These are phyloP conservation scores for Halichoerus grypus DNA, from an alignment of 2,113 vertebrate genomes.

Conservation along the genomic window DNA sequence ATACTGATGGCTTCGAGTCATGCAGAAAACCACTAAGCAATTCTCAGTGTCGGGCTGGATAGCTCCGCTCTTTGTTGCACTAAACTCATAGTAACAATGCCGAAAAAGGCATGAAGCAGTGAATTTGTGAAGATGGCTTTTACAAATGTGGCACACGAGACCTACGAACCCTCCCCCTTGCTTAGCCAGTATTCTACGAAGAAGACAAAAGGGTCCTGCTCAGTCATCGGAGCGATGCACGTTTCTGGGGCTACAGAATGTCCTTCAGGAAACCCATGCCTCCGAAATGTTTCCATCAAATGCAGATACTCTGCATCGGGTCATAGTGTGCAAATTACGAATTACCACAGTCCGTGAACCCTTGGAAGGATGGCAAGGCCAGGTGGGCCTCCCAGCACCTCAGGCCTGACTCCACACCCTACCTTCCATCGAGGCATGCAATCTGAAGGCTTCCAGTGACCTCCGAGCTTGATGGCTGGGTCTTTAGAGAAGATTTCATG, in stretches of 20 bases:
- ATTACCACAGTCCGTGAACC: background rate
- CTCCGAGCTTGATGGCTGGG: slow-evolving; percentile 89
- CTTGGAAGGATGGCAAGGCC: background rate
- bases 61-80: background rate
- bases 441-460: slow-evolving; percentile 96
- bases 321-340: background rate
- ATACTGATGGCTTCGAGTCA: background rate
- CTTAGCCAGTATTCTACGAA: background rate
- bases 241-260: background rate
- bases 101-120: background rate
- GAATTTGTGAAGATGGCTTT: background rate
- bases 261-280: background rate
- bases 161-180: fast-evolving
- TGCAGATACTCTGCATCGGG: background rate
- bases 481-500: slow-evolving; percentile 91
- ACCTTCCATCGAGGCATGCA: slow-evolving; percentile 98
- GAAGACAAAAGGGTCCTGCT: background rate
- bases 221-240: background rate
- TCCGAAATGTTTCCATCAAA: background rate
- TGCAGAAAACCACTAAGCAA: background rate
- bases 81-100: background rate
- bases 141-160: background rate
- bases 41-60: fast-evolving
- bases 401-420: background rate
- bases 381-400: background rate